phyloP scores from a whole-genome alignment of 2,113 vertebrate species.

The Myiagra hebetior region DNA sequence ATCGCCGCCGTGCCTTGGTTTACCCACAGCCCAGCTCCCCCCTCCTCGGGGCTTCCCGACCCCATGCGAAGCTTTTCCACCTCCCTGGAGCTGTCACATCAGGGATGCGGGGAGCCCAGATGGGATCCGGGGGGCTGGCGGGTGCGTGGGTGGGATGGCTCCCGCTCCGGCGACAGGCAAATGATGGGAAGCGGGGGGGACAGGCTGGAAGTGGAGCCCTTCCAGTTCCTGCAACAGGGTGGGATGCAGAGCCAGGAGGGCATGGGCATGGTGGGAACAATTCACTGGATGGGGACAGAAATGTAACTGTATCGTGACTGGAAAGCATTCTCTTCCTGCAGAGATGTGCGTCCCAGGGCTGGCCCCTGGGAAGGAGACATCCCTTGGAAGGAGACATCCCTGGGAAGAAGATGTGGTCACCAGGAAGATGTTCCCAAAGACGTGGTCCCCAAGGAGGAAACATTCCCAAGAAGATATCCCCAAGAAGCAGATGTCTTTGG shows the following conservation, averaged over 20 bases:
- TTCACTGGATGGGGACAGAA: neutral
- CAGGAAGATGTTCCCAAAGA: neutral
- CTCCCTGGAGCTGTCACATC: slow-evolving; percentile 27
- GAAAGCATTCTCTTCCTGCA: neutral
- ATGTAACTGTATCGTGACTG: neutral
- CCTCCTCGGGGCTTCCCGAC: neutral
- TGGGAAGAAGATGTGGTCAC: neutral
- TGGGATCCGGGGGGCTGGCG: neutral
- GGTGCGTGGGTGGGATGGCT: neutral
- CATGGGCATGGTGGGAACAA: rapidly evolving
- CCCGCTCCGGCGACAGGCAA: rapidly evolving
- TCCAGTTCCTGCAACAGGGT: neutral
- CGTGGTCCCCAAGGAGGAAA: neutral
- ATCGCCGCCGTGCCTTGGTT: neutral
- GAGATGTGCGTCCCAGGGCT: neutral
- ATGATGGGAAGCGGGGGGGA: neutral
- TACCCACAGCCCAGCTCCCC: neutral
- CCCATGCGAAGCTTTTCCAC: neutral
- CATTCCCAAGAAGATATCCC: too few relatives aligned
- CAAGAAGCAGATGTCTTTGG: neutral
- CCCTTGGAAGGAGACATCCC: neutral
- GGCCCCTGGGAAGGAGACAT: neutral
- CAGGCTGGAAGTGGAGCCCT: neutral
- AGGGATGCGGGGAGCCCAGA: neutral
- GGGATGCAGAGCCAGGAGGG: neutral